These are phyloP conservation scores for Microcebus jonahi DNA, from an alignment of 2,113 vertebrate genomes.

Conservation along the genomic window DNA sequence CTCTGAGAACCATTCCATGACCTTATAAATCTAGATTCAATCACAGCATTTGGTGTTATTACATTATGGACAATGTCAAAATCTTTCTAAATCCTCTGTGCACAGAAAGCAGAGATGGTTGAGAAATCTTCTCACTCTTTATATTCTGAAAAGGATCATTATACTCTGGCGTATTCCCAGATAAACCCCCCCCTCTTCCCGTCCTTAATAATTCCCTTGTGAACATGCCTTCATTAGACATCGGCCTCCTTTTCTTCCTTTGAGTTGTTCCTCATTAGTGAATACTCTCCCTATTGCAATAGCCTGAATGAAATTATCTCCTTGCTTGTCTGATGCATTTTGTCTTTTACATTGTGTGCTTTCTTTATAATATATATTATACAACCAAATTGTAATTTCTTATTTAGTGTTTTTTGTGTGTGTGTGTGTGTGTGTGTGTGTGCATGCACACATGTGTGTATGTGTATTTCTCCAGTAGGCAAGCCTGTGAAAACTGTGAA, in stretches of 20 bases:
- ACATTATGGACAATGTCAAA: not conserved
- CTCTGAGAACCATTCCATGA: not conserved
- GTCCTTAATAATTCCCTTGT: not conserved
- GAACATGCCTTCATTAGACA: not conserved
- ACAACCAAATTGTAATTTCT: not conserved
- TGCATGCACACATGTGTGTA: no score
- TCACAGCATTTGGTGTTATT: not conserved
- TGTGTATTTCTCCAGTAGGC: not conserved
- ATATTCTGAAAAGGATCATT: not conserved
- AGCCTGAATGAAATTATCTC: not conserved
- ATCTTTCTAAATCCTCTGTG: not conserved
- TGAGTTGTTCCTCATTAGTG: not conserved
- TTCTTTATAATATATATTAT: not conserved
- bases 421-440: no score
- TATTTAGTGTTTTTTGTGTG: not conserved
- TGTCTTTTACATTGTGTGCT: not conserved
- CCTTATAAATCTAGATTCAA: not conserved
- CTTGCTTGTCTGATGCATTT: not conserved
- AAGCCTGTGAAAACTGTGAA: not conserved
- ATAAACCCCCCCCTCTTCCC: not conserved
- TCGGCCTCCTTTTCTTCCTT: not conserved
- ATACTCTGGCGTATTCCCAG: not conserved
- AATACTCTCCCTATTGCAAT: not conserved
- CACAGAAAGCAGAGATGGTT: not conserved
- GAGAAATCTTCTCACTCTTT: not conserved